phyloP scores from a whole-genome alignment of 2,888 invertebrate genomes.

The Eulithis prunata region DNA sequence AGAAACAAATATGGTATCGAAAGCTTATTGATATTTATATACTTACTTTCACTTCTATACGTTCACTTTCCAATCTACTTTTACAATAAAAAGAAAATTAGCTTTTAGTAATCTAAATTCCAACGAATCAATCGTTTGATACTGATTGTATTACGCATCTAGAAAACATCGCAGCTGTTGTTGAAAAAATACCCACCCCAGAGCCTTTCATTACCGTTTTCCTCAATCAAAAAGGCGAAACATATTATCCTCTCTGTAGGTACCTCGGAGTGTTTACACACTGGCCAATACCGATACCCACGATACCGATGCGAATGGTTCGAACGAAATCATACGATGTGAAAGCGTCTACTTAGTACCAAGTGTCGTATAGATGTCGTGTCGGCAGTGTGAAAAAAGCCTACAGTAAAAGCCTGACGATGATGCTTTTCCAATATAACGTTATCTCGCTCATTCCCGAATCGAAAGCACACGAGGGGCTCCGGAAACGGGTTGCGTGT shows the following conservation, averaged over 20 bases:
- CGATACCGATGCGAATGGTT: too few relatives aligned
- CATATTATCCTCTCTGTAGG: constrained; percentile 3
- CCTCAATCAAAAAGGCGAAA: constrained; percentile 16
- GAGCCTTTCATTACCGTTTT: constrained; percentile 5
- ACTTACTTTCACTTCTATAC: too few relatives aligned
- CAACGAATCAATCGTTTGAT: neutral
- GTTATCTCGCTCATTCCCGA: constrained; percentile 35
- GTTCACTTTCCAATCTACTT: too few relatives aligned
- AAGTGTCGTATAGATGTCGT: too few relatives aligned
- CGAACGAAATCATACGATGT: too few relatives aligned
- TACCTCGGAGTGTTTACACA: neutral
- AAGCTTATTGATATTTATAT: too few relatives aligned
- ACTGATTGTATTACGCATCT: neutral
- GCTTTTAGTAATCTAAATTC: neutral
- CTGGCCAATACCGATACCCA: too few relatives aligned
- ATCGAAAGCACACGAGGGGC: constrained; percentile 16
- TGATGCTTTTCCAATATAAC: constrained; percentile 45
- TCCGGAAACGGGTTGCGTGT: constrained; percentile 23
- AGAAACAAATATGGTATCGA: too few relatives aligned
- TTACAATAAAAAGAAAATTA: too few relatives aligned
- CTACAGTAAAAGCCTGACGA: constrained; percentile 27
- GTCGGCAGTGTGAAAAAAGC: too few relatives aligned
- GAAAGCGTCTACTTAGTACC: too few relatives aligned
- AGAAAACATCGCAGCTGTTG: constrained; percentile 2
- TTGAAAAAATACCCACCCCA: neutral